These are phyloP conservation scores for Agriopis aurantiaria DNA, from an alignment of 2,888 invertebrate genomes.

Conservation along the genomic window DNA sequence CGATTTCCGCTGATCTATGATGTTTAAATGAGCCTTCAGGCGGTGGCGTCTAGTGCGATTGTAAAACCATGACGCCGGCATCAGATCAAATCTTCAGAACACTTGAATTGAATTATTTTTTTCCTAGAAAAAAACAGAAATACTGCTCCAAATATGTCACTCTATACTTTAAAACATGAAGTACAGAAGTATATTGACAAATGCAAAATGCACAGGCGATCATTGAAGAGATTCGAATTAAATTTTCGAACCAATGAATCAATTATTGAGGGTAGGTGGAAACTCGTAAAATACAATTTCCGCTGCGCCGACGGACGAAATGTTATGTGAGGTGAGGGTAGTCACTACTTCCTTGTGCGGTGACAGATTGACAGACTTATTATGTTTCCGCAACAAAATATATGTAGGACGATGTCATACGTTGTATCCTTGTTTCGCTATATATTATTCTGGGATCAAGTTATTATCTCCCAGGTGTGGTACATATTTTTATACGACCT, in stretches of 20 bases:
- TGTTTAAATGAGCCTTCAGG: too few relatives aligned
- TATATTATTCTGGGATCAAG: background rate
- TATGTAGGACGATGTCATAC: background rate
- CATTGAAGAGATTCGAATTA: background rate
- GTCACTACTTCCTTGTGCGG: background rate
- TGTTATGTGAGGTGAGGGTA: conserved; percentile 6
- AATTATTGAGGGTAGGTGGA: conserved; percentile 20
- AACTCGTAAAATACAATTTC: conserved; percentile 16
- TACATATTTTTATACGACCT: background rate
- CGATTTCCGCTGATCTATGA: too few relatives aligned
- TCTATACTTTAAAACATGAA: background rate
- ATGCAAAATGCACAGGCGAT: background rate
- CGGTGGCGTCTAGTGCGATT: too few relatives aligned
- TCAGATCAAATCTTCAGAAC: too few relatives aligned
- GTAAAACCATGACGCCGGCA: too few relatives aligned
- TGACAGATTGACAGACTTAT: conserved; percentile 15
- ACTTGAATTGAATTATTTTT: too few relatives aligned
- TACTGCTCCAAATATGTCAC: background rate
- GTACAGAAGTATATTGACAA: background rate
- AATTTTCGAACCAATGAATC: conserved; percentile 17
- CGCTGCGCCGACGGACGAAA: background rate
- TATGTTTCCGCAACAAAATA: conserved; percentile 4
- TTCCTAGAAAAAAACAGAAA: background rate
- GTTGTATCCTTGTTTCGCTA: background rate
- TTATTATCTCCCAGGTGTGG: background rate